Evolutionary conservation across 2,113 vertebrate species (phyloP).

Genomic region (Oncorhynchus tshawytscha): DNA sequence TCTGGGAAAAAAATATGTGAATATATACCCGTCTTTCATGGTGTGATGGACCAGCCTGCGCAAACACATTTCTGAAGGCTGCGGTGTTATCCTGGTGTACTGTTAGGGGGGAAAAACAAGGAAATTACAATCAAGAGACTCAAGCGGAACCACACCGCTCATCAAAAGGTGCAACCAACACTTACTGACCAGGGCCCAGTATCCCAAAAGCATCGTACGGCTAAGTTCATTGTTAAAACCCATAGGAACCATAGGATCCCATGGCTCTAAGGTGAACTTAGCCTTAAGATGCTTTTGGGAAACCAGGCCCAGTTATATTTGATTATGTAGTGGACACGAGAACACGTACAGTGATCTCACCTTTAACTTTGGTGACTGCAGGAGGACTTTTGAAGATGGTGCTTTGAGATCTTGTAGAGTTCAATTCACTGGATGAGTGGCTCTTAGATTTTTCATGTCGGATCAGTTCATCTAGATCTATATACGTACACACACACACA

Average conservation of each 20-base stretch:
- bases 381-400: slow-evolving; percentile 52
- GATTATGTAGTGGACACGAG: background rate
- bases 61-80: slow-evolving; percentile 25
- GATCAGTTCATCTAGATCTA: slow-evolving; percentile 73
- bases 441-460: slow-evolving; percentile 51
- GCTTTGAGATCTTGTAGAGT: slow-evolving; percentile 17
- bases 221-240: too few species aligned
- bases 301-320: background rate
- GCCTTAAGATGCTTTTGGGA: too few species aligned
- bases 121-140: background rate
- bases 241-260: too few species aligned
- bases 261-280: too few species aligned
- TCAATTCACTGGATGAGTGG: slow-evolving; percentile 34
- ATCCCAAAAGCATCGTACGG: too few species aligned
- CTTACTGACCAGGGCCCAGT: background rate
- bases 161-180: too few species aligned
- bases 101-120: slow-evolving; percentile 23
- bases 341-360: slow-evolving; percentile 25
- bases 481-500: background rate
- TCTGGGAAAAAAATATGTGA: background rate
- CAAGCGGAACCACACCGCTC: too few species aligned
- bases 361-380: slow-evolving; percentile 67
- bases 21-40: slow-evolving; percentile 43
- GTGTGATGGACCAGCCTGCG: slow-evolving; percentile 22
- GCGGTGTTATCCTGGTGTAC: slow-evolving; percentile 40